phyloP scores from a whole-genome alignment of 2,113 vertebrate genomes.

The Oryzias woworae region DNA sequence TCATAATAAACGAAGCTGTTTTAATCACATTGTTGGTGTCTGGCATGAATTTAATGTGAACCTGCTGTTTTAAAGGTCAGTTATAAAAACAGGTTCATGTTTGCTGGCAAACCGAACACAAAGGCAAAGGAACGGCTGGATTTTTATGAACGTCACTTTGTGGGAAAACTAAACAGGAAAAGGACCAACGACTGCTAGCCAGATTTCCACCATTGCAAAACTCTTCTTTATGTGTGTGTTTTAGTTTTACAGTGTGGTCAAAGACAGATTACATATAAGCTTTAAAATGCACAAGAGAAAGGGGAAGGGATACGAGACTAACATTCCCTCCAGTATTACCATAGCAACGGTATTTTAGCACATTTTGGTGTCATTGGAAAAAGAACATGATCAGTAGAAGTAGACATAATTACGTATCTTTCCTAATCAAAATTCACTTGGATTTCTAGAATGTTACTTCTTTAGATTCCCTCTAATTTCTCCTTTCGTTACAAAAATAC shows the following conservation, averaged over 20 bases:
- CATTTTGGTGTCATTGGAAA: background rate
- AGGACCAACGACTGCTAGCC: slow-evolving; percentile 21
- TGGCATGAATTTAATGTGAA: slow-evolving; percentile 1
- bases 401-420: too few species aligned
- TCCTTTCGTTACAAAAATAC: too few species aligned
- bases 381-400: too few species aligned
- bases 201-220: slow-evolving; percentile 38
- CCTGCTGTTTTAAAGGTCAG: background rate
- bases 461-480: too few species aligned
- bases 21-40: slow-evolving; percentile 6
- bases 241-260: slow-evolving; percentile 64
- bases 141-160: slow-evolving; percentile 12
- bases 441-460: too few species aligned
- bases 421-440: too few species aligned
- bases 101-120: background rate
- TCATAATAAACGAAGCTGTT: background rate
- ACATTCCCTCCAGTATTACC: slow-evolving; percentile 62
- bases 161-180: slow-evolving; percentile 41
- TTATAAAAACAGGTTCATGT: background rate
- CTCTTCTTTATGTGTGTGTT: slow-evolving; percentile 52
- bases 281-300: slow-evolving; percentile 4
- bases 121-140: background rate
- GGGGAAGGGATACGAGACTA: slow-evolving; percentile 24
- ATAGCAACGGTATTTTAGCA: slow-evolving; percentile 39
- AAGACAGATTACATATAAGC: slow-evolving; percentile 32